These are phyloP conservation scores for Phylloscopus whistleri DNA, from an alignment of 2,113 vertebrate species.

Conservation along the genomic window DNA sequence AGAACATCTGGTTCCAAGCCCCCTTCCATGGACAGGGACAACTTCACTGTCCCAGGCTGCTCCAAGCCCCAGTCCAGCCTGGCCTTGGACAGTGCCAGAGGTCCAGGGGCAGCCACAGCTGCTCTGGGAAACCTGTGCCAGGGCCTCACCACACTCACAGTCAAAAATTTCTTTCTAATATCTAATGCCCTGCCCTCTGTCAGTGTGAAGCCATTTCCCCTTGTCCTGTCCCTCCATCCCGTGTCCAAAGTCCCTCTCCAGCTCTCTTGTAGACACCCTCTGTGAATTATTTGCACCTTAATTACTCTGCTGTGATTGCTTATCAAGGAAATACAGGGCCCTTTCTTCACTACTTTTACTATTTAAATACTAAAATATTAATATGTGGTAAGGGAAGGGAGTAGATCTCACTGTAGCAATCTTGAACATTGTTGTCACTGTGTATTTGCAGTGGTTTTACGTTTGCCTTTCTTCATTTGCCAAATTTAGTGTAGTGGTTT, in stretches of 20 bases:
- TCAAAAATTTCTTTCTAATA: neutral
- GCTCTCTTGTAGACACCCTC: neutral
- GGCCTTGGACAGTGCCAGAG: too few relatives aligned
- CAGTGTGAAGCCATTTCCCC: neutral
- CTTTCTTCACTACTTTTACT: neutral
- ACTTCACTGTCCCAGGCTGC: fast-evolving
- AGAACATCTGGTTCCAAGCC: fast-evolving
- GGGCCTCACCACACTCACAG: fast-evolving
- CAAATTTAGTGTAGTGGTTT: too few relatives aligned
- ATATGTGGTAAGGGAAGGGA: neutral
- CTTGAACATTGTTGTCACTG: neutral
- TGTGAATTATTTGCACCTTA: neutral
- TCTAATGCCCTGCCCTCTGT: neutral
- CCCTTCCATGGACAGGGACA: neutral
- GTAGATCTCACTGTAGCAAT: neutral
- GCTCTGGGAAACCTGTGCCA: fast-evolving
- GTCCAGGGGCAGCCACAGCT: too few relatives aligned
- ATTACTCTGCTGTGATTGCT: neutral
- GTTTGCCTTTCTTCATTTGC: too few relatives aligned
- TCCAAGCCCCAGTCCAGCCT: too few relatives aligned
- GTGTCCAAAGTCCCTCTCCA: neutral
- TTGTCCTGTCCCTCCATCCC: neutral
- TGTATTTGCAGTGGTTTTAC: too few relatives aligned
- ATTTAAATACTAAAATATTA: neutral
- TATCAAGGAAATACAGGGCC: neutral